Conservation (phyloP, 2,113 vertebrate species). For the Agelaius tricolor region DNA sequence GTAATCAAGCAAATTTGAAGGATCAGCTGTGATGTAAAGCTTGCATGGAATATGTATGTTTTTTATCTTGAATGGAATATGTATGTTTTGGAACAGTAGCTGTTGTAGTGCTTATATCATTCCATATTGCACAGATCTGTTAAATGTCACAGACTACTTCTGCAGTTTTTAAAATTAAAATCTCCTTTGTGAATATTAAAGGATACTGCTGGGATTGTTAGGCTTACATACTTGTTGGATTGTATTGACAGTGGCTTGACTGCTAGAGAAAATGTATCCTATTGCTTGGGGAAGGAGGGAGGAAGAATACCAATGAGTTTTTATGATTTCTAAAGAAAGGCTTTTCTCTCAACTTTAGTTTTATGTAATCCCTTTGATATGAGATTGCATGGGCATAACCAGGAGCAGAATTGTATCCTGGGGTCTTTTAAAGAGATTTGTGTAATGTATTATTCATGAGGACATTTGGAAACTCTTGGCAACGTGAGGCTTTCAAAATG, state of each 20-base stretch:
- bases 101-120: not conserved
- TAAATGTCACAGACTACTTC: not conserved
- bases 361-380: not conserved
- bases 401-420: not conserved
- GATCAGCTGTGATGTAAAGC: not conserved
- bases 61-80: not conserved
- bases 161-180: not conserved
- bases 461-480: not conserved
- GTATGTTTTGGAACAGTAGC: not conserved
- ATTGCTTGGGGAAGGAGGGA: not conserved
- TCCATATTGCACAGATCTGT: not conserved
- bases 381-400: not conserved
- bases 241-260: not conserved
- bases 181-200: not conserved
- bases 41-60: not conserved
- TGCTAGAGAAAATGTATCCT: not conserved
- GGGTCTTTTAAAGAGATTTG: not conserved
- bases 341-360: not conserved
- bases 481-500: not conserved
- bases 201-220: not conserved
- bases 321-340: not conserved
- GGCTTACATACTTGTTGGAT: not conserved
- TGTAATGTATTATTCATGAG: slow-evolving; percentile 5
- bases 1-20: not conserved
- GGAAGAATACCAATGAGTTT: not conserved